Base-by-base conservation (phyloP, 2,888 invertebrate genomes). In the Criorhina ranunculi region DNA sequence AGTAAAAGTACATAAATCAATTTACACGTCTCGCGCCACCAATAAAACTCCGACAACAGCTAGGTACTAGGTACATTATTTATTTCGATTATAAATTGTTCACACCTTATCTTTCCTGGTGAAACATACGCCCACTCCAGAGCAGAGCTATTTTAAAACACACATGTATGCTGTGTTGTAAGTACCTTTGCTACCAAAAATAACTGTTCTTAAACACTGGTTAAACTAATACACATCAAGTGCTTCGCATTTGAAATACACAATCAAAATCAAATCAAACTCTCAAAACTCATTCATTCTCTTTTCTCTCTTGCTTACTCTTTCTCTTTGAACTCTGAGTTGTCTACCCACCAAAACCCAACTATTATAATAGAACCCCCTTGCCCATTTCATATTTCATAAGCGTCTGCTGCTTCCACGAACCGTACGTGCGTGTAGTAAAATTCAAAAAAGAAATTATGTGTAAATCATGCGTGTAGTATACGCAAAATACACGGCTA, bases 401-500 rank as follows among this genome's bases (percentile, higher is more conserved):
- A n/a, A 4, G 44, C 15, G 2, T 6, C 19, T 46, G 9, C 17
- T 11, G 9, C 19, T 19, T 19, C 19, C 24, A 46, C 19, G 6
- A 49, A 24, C 49, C n/a, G 11, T 49, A 3, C 24, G 24, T 49
- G 49, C 49, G 24, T 6, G n/a, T 4, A 29, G n/a, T 49, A 46
- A 2, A 12, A 8, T 8, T 7, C 8, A 44, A 37, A 37, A n/a
- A 37, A 5, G 12, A 46, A 12, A 12, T 19, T 11, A 8, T 44
- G 19, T 46, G 46, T 46, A 19, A 19, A 46, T 15, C 49, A 19
- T 57, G 69, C 44, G 46, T 49, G 19, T n/a, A 31, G 33, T 33
- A 12, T 40, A 35, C 29, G 57, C 49, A 31, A 72, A 44, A 35
- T 60, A 44, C 73, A 19, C 19, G 35, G 46, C 35, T 8, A n/a